Evolutionary conservation across 2,113 vertebrate genomes (phyloP).

Genomic region (Ceyx margarethae): DNA sequence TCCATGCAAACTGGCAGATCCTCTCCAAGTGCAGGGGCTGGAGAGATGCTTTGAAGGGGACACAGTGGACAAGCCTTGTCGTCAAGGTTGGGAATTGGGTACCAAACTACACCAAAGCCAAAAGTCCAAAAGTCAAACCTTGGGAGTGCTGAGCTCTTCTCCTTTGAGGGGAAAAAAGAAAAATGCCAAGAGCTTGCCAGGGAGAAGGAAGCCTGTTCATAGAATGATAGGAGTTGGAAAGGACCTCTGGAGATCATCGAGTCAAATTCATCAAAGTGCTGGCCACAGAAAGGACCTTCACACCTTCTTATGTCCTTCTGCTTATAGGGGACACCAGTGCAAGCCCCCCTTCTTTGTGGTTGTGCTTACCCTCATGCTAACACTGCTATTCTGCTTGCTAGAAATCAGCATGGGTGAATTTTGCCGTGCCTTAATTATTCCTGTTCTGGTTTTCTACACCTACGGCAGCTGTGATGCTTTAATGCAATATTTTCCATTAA

Average conservation of each 20-base stretch:
- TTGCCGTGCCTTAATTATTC: background rate
- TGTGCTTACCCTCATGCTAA: background rate
- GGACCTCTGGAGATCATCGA: too few species aligned
- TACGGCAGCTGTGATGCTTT: background rate
- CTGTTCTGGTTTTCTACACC: background rate
- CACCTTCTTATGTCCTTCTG: background rate
- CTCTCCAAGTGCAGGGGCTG: background rate
- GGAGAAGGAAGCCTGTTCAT: background rate
- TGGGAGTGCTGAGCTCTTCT: background rate
- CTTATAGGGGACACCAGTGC: too few species aligned
- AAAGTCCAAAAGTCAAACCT: background rate
- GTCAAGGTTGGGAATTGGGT: background rate
- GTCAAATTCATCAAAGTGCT: background rate
- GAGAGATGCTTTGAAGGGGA: background rate
- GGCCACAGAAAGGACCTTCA: background rate
- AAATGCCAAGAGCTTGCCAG: background rate
- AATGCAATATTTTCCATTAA: constrained; percentile 35
- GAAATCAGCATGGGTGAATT: background rate
- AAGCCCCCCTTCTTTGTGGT: background rate
- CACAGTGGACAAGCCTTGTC: background rate
- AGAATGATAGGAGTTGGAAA: too few species aligned
- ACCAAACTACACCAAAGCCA: background rate
- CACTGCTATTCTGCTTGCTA: background rate
- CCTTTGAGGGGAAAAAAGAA: background rate
- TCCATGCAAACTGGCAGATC: background rate